Conservation (phyloP, 2,113 vertebrate species). For the Anguilla japonica region DNA sequence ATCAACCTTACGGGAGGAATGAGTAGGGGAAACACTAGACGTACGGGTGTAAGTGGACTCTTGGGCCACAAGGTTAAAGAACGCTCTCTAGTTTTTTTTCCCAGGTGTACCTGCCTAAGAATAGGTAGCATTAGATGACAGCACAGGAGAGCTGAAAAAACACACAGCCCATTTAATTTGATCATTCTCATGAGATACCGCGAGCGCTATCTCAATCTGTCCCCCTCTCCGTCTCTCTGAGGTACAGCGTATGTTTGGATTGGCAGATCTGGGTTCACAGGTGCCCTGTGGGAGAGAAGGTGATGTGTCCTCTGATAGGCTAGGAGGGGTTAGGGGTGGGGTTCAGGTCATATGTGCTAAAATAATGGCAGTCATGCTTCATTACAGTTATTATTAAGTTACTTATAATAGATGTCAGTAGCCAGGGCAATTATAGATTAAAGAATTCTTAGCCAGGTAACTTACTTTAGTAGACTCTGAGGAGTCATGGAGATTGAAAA, state of each 20-base stretch:
- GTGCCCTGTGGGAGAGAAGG: no score
- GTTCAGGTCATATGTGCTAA: no score
- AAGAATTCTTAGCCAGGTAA: not conserved
- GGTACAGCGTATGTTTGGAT: no score
- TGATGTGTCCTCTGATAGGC: no score
- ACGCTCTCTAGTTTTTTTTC: not conserved
- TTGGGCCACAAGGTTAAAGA: not conserved
- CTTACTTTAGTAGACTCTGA: not conserved
- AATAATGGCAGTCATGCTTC: no score
- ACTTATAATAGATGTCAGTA: not conserved
- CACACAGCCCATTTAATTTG: not conserved
- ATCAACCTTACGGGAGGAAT: not conserved
- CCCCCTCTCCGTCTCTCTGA: no score
- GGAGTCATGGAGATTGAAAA: no score
- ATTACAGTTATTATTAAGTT: no score
- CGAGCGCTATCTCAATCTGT: no score
- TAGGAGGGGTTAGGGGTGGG: no score
- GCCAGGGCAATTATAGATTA: not conserved
- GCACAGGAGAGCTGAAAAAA: not conserved
- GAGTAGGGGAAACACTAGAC: not conserved
- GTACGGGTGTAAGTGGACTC: not conserved
- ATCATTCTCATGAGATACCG: not conserved
- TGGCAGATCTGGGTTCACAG: no score
- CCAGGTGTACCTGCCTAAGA: not conserved
- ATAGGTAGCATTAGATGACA: not conserved